Base-by-base conservation (phyloP, 2,797 vertebrate genomes). In the Parambassis ranga region DNA sequence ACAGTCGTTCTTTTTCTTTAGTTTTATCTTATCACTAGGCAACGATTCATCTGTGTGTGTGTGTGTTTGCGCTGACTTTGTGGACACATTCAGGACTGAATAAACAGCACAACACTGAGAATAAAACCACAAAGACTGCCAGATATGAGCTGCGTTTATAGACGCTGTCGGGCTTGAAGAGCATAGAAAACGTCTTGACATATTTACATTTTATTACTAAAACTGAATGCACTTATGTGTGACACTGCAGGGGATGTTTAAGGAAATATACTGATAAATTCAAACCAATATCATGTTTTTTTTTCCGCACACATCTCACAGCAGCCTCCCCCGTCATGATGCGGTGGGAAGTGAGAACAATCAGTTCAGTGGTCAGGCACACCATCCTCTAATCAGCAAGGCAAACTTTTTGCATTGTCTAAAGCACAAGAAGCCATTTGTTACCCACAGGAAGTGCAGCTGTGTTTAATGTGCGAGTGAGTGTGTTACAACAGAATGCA, bases 1-100 rank as follows among this genome's bases (percentile, higher is more conserved):
- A 44, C 63, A 32, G 27, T 49, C 9, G 30, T 13, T 39, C 38
- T 56, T 66, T 48, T 31, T 19, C 55, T 31, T 18, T 33, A 23
- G 41, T 55, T 66, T 69, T 42, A 66, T 73, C 70, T 72, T 22
- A 72, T 83, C 51, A n/a, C 61, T 35, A 77, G 61, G 74, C 64
- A 75, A 46, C 41, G 13, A 28, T 58, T 61, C 46, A 67, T 27
- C 58, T 13, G 58, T 18, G 35, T 4, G 10, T 49, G 35, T 31
- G n/a, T 41, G 11, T 15, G 18, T 4, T 26, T 42, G 31, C 10
- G 50, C 55, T 37, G 69, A 61, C 49, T 50, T 49, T 44, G 32
- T 50, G 24, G 30, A 53, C 47, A 53, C 48, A n/a, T 36, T 37
- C 14, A 19, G 13, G 62, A 44, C 31, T 31, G 53, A 18, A 57